Base-by-base conservation (phyloP, 37 sponge, comb jelly and placozoan genomes). In the Hexactinellida sp. region DNA sequence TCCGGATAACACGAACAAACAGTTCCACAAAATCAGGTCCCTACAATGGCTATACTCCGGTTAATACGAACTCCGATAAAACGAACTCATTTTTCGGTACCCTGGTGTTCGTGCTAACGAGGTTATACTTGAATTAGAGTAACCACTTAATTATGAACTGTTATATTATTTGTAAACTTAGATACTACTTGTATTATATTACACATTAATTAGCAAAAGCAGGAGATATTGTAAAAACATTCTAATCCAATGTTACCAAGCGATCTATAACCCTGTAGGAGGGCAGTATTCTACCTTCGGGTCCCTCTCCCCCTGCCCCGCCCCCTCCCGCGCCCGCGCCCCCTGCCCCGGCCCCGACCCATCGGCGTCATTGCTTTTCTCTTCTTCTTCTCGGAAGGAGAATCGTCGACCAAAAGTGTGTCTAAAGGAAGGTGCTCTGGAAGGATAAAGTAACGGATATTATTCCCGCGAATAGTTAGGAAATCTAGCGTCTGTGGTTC, bases 351-450 rank as follows among this genome's bases (percentile, higher is more conserved):
- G 0, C 93, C 91, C 37, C 93, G 38, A 1, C 91, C 91, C 83
- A 93, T 24, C 23, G 87, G 83, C 82, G 89, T 89, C 91, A 54
- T 23, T 84, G 16, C 86, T 87, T 91, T 90, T 76, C 88, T 92
- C 76, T 87, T 89, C 21, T 51, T 54, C 84, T 86, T 87, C 34
- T 87, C 87, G 82, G 91, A 92, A 13, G 93, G 93, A 5, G 93
- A 86, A 83, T 96, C 97, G 55, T 98, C 99, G 7, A 98, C 88
- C 34, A 98, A 88, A 34, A 98, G 89, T 25, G 94, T 93, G 84
- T 98, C 99, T 16, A 98, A 87, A 24, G 96, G 96, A 0, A 98
- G 82, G 71, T 92, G 94, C 83, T 98, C 99, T 7, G 99, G 99
- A 1, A 98, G 90, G 34, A 98, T 90, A 71, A 92, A 92, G 84